These are phyloP conservation scores for Rhaphigaster nebulosa DNA, from an alignment of 2,888 invertebrate genomes.

Conservation along the genomic window DNA sequence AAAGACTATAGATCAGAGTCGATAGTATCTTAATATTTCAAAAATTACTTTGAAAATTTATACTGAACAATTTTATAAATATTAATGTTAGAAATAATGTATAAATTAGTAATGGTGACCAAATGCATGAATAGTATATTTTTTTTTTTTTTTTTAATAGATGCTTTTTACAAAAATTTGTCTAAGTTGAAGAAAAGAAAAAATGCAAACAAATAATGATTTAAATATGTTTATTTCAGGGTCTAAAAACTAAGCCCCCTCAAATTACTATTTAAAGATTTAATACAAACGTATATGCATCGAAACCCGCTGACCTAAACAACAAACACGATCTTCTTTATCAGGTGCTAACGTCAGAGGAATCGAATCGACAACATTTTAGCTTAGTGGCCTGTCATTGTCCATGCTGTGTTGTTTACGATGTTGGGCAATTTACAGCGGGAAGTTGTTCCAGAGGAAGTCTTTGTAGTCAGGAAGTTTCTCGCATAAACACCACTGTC, in stretches of 20 bases:
- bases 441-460: not conserved
- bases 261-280: not conserved
- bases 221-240: no score
- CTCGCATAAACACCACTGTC: not conserved
- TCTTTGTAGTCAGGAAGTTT: not conserved
- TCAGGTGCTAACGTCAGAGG: not conserved
- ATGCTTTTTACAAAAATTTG: no score
- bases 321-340: not conserved
- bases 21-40: no score
- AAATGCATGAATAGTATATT: no score
- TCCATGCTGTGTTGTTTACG: not conserved
- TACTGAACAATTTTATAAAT: no score
- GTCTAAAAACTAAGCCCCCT: not conserved
- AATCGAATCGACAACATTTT: not conserved
- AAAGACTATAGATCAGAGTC: no score
- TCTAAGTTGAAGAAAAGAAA: no score
- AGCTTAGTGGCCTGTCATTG: not conserved
- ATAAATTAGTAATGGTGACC: no score
- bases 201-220: not conserved
- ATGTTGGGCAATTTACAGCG: not conserved
- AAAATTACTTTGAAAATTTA: no score
- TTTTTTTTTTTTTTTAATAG: no score
- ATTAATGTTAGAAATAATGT: no score
- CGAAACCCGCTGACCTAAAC: not conserved
- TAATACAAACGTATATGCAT: not conserved